These are phyloP conservation scores for Boloria selene DNA, from an alignment of 2,888 invertebrate genomes.

Conservation along the genomic window DNA sequence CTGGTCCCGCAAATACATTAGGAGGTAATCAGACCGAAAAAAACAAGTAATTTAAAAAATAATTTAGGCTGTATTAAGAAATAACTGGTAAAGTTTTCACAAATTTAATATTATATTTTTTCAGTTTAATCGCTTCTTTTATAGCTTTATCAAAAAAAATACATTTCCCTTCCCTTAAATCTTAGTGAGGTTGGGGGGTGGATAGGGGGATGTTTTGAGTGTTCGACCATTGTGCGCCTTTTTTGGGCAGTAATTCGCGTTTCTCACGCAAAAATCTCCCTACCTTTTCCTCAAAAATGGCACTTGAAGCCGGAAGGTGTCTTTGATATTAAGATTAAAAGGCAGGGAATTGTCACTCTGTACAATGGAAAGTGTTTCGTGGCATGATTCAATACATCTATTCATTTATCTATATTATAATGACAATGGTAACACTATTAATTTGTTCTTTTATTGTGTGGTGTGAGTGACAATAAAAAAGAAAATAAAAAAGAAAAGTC, in stretches of 20 bases:
- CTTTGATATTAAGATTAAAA: constrained; percentile 36
- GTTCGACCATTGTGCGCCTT: constrained; percentile 49
- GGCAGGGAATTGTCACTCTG: constrained; percentile 26
- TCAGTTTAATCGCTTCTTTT: constrained; percentile 37
- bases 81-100: background rate
- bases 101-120: constrained; percentile 25
- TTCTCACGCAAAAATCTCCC: constrained; percentile 41
- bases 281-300: constrained; percentile 32
- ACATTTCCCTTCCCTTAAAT: constrained; percentile 51
- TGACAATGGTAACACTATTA: constrained; percentile 7
- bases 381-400: constrained; percentile 6
- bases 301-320: constrained; percentile 28
- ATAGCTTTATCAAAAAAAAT: constrained; percentile 57
- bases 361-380: constrained; percentile 19
- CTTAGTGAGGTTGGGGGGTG: constrained; percentile 46
- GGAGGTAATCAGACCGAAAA: constrained; percentile 74
- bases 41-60: constrained; percentile 45
- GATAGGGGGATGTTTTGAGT: constrained; percentile 58
- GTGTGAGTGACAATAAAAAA: too few relatives aligned
- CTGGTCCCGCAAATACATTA: constrained; percentile 66
- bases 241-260: constrained; percentile 45
- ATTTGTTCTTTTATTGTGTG: background rate
- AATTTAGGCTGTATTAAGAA: background rate
- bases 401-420: background rate
- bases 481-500: too few relatives aligned